phyloP scores from a whole-genome alignment of 2,888 invertebrate species.

The Aleiodes alternator region DNA sequence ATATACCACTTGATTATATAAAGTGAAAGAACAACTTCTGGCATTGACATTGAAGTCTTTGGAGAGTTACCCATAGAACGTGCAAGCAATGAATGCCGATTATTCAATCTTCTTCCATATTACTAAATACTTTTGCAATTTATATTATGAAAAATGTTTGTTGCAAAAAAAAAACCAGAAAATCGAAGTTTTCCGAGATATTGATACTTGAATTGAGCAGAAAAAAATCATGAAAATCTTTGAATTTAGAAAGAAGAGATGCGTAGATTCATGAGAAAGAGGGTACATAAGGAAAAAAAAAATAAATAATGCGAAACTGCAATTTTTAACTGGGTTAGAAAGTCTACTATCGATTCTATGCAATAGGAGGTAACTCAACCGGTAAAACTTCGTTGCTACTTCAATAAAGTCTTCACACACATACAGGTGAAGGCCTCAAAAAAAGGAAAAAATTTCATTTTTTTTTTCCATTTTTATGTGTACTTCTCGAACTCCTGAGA shows the following conservation, averaged over 20 bases:
- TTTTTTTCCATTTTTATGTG: too few species aligned
- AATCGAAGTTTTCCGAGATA: conserved; percentile 26
- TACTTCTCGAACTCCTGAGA: neutral
- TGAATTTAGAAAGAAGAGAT: neutral
- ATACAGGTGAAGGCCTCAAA: neutral
- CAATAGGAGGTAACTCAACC: conserved; percentile 47
- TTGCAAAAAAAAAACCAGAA: neutral
- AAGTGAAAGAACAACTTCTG: conserved; percentile 74
- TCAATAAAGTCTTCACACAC: conserved; percentile 6
- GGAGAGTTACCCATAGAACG: conserved; percentile 62
- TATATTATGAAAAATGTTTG: neutral
- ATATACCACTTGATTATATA: conserved; percentile 65
- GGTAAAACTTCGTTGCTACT: conserved; percentile 35
- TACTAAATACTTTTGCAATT: conserved; percentile 43
- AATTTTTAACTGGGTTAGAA: conserved; percentile 58
- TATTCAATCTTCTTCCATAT: conserved; percentile 74
- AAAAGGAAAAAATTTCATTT: too few species aligned
- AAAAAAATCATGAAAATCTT: neutral
- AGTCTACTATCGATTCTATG: conserved; percentile 56
- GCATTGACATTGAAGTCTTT: conserved; percentile 74
- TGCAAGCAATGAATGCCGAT: conserved; percentile 70
- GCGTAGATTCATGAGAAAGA: conserved; percentile 27
- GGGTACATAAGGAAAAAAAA: conserved; percentile 38
- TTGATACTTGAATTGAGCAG: conserved; percentile 1
- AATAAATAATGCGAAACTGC: conserved; percentile 45